A percentile compares a stretch with the other conserved stretches of the same genome.
Conservation (phyloP, 2,113 vertebrate species). For the Gymnocephalus cernua region DNA sequence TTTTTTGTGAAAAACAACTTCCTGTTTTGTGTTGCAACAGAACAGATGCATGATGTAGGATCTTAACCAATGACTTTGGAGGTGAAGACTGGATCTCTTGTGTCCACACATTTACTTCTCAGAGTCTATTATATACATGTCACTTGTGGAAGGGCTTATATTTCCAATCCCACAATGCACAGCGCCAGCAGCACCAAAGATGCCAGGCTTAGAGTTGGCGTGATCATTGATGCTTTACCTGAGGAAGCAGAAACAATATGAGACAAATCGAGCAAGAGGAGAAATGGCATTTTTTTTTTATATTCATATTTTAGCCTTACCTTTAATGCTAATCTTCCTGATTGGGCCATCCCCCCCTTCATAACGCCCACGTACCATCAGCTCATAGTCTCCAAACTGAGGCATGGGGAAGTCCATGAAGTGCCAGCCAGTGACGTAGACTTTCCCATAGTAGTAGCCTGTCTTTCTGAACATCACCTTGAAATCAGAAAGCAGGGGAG, state of each 20-base stretch:
- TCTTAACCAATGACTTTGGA: conserved; percentile 20
- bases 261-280: neutral
- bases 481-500: neutral
- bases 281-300: neutral
- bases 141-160: conserved; percentile 79
- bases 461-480: conserved; percentile 95
- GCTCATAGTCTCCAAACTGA: conserved; percentile 91
- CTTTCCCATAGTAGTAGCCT: conserved; percentile 92
- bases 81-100: conserved; percentile 23
- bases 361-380: conserved; percentile 95
- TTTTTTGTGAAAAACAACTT: conserved; percentile 17
- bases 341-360: conserved; percentile 97
- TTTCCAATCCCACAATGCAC: conserved; percentile 86
- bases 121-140: conserved; percentile 79
- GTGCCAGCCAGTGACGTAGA: conserved; percentile 94
- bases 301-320: conserved; percentile 47
- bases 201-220: conserved; percentile 79
- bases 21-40: conserved; percentile 20
- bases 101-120: conserved; percentile 34
- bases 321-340: conserved; percentile 92
- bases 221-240: conserved; percentile 78
- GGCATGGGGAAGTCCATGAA: conserved; percentile 96
- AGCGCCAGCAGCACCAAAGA: conserved; percentile 86
- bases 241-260: conserved; percentile 65
- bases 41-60: conserved; percentile 16